A percentile compares a stretch with the other conserved stretches of the same genome.
Evolutionary conservation across 2,888 invertebrate genomes (phyloP).

Genomic region (Eledone cirrhosa): DNA sequence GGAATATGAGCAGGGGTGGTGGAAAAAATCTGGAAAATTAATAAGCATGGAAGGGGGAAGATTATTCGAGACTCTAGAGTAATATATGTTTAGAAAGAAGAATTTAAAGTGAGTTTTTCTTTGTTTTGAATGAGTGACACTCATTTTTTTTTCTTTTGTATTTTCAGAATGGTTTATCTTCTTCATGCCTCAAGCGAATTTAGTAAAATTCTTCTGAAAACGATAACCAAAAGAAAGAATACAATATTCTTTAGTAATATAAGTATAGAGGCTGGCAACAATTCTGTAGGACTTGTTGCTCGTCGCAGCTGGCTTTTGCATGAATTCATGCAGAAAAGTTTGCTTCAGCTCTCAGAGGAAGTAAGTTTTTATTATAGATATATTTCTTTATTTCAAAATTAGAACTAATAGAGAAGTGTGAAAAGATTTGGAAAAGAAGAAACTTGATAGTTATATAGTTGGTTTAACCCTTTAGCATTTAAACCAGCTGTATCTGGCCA

Average conservation of each 20-base stretch:
- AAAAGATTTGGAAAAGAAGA: no score
- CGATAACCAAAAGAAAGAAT: conserved; percentile 40
- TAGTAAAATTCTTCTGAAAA: conserved; percentile 44
- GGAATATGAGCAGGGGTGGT: no score
- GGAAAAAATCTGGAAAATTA: no score
- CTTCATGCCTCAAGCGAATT: conserved; percentile 53
- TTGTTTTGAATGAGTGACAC: neutral
- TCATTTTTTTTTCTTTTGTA: conserved; percentile 22
- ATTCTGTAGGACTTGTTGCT: conserved; percentile 61
- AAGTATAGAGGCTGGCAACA: conserved; percentile 36
- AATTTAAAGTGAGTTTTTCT: no score
- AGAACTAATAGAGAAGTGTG: no score
- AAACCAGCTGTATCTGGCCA: no score
- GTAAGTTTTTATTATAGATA: conserved; percentile 39
- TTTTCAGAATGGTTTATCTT: conserved; percentile 56
- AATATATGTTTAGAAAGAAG: no score
- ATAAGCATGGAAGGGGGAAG: no score
- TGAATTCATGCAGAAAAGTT: conserved; percentile 50
- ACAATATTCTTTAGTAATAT: conserved; percentile 24
- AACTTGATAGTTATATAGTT: no score
- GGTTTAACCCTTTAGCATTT: no score
- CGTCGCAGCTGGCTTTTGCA: conserved; percentile 64
- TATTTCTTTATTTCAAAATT: no score
- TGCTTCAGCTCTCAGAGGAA: conserved; percentile 59
- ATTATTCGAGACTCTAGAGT: no score